Percentiles rank a stretch among this genome's conserved stretches.
phyloP scores from a whole-genome alignment of 2,888 invertebrate species.

The Cremastinae sp. region DNA sequence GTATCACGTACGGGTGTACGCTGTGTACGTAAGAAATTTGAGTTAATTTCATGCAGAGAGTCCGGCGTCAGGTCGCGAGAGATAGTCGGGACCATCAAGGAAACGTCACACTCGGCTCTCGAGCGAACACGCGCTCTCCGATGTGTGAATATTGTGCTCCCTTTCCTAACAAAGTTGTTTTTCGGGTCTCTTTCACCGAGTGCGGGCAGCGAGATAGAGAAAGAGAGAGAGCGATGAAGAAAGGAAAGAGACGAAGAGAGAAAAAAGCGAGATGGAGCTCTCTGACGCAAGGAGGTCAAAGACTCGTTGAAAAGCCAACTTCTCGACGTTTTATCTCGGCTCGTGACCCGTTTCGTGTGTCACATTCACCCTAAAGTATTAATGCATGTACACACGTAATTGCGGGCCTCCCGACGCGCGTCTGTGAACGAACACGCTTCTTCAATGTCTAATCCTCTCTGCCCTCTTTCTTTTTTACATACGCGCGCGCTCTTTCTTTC shows the following conservation, averaged over 20 bases:
- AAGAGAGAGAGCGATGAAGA: constrained; percentile 5
- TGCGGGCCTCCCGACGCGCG: background rate
- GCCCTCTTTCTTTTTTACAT: background rate
- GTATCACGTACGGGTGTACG: constrained; percentile 35
- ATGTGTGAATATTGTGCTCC: constrained; percentile 13
- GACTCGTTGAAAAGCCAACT: constrained; percentile 48
- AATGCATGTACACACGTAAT: constrained; percentile 41
- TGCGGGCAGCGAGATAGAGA: constrained; percentile 11
- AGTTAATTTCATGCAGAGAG: constrained; percentile 45
- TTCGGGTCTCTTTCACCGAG: constrained; percentile 52
- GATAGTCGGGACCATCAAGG: constrained; percentile 48
- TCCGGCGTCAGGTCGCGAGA: constrained; percentile 33
- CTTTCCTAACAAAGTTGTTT: constrained; percentile 52
- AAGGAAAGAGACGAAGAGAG: constrained; percentile 7
- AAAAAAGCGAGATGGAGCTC: constrained; percentile 24
- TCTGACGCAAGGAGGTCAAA: constrained; percentile 59
- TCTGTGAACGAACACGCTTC: constrained; percentile 15
- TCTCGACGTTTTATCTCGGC: constrained; percentile 53
- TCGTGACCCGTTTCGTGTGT: constrained; percentile 54
- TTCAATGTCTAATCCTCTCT: constrained; percentile 21
- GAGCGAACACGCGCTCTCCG: background rate
- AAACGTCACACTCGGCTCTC: constrained; percentile 2
- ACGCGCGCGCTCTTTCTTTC: constrained; percentile 21
- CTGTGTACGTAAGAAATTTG: constrained; percentile 40
- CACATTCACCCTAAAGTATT: constrained; percentile 49